phyloP scores from a whole-genome alignment of 2,797 vertebrate species.

The Galagoides demidoff region DNA sequence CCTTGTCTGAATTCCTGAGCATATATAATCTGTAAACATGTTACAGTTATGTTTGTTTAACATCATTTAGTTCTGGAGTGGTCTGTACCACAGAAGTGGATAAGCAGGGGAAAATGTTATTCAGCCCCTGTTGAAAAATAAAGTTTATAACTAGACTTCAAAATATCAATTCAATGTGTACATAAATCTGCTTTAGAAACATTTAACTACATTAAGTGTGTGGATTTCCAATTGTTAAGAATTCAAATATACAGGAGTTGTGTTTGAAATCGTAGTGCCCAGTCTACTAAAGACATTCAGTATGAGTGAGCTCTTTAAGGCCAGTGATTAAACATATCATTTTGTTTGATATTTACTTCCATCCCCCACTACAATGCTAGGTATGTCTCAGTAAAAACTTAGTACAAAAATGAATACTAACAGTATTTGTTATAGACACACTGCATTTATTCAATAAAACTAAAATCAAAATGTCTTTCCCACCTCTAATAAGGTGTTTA shows the following conservation, averaged over 20 bases:
- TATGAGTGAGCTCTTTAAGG: background rate
- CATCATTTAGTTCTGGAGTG: background rate
- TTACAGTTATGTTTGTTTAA: background rate
- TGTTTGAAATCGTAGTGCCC: background rate
- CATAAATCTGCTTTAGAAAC: background rate
- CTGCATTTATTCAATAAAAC: background rate
- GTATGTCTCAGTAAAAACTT: background rate
- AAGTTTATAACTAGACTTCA: background rate
- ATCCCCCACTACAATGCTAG: background rate
- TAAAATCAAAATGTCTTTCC: background rate
- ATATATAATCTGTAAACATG: background rate
- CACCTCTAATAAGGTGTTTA: background rate
- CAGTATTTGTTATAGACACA: background rate
- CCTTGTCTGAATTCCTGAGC: background rate
- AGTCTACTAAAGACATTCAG: background rate
- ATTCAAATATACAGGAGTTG: background rate
- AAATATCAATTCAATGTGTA: background rate
- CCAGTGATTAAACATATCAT: background rate
- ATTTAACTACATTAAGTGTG: background rate
- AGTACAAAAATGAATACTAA: background rate
- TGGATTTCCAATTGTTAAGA: background rate
- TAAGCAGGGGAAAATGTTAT: background rate
- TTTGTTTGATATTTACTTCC: background rate
- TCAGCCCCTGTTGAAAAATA: background rate
- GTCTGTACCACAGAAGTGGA: background rate